Evolutionary conservation across 2,888 invertebrate genomes (phyloP).

Genomic region (Cinara cedri): DNA sequence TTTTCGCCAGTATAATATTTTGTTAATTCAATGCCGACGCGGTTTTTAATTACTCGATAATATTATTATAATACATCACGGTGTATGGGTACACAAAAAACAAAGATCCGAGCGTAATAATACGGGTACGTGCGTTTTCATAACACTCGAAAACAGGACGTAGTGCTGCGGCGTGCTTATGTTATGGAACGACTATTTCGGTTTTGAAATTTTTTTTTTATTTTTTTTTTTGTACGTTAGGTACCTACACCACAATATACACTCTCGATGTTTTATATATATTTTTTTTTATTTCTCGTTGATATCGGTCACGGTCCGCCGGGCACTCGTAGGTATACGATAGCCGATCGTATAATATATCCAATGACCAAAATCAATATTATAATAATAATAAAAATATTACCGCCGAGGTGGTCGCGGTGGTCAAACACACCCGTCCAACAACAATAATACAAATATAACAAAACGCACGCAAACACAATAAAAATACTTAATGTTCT

Average conservation of each 20-base stretch:
- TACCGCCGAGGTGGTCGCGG: not conserved
- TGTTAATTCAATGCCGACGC: too few relatives aligned
- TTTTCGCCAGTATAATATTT: too few relatives aligned
- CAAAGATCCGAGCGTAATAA: not conserved
- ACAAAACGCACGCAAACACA: not conserved
- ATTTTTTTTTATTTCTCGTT: not conserved
- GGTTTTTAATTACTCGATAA: too few relatives aligned
- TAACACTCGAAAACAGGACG: not conserved
- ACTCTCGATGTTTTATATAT: too few relatives aligned
- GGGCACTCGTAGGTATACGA: not conserved
- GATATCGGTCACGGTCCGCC: not conserved
- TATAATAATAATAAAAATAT: not conserved
- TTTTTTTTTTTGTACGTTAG: not conserved
- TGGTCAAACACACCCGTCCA: not conserved
- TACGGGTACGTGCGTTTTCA: not conserved
- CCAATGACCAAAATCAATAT: constrained; percentile 38
- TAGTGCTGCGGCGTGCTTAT: not conserved
- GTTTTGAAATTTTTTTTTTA: not conserved
- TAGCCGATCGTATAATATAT: not conserved
- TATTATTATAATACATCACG: too few relatives aligned
- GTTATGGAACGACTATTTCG: not conserved
- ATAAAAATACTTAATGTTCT: constrained; percentile 9
- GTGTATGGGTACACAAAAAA: not conserved
- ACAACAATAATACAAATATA: not conserved
- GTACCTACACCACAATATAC: too few relatives aligned